Evolutionary conservation across 2,888 invertebrate species (phyloP), one percentile per base, ranked within the genome.

Genomic region (Chouioia cunea): DNA sequence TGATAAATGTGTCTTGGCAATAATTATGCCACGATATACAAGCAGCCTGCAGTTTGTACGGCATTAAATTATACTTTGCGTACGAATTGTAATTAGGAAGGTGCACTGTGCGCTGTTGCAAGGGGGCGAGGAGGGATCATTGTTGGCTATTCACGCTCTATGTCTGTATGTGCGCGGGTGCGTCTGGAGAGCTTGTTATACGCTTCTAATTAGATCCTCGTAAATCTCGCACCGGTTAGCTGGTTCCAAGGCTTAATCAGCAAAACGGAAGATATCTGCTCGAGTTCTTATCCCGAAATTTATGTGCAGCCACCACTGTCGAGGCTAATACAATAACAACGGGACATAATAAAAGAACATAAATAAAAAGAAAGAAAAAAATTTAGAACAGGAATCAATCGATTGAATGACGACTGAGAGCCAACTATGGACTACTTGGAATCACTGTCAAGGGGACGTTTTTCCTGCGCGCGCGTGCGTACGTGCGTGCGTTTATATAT

Each of bases 301-400:
- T 65, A 70, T 65, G 47, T 23, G 14, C 50, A 22, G 46, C 47
- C 6, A 36, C 20, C 23, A 47, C 46, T 47, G 10, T 10, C 18
- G 27, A 12, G 10, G 15, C 10, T 53, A 65, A 62, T 62, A 36
- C 62, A 72, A 69, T 65, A 71, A 67, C 50, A 68, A 72, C 27
- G 59, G 43, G 47, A 44, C 15, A 14, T 6, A 16, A 54, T 20
- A 56, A 23, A 20, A n/a, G 43, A 56, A 23, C 23, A 27, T 10
- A 56, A 8, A 20, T 15, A 50, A 8, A 50, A 20, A 4, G 22
- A 43, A 43, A 57, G 43, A 14, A 22, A 57, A 58, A 47, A 53
- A 53, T 48, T 15, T 50, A 67, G 36, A n/a, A 59, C 36, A 54
- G 16, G 52, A 70, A 74, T 74, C 66, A 71, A 72, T 74, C 72